Evolutionary conservation across 2,113 vertebrate species (phyloP), one percentile per base, ranked within the genome.

Genomic region (Pontoporia blainvillei): DNA sequence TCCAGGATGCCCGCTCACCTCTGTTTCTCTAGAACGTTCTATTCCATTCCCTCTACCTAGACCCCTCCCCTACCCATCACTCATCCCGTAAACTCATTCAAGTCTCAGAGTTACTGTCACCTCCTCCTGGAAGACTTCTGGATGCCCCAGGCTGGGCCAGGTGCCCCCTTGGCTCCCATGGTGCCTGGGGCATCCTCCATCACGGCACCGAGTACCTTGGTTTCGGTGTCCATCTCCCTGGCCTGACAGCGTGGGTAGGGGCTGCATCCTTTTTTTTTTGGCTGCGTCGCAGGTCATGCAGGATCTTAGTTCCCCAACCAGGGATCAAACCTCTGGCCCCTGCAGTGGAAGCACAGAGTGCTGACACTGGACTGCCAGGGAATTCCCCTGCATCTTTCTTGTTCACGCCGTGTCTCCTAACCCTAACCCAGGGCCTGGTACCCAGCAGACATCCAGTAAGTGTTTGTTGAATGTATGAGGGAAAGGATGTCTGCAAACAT

Each of bases 151-250:
- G 29, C 44, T 79, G 36, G 34, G n/a, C 39, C 25, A 5, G 49
- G 25, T 41, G 52, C 76, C 81, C 54, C 14, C 1, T 5, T 3
- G 6, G 64, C 41, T 27, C 57, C 71, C 27, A 36, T 3, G 5
- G 36, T 0, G 0, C 59, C 52, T 25, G 8, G 11, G 21, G 36
- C 1, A 0, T 46, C 39, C 20, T 82, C 59, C 34, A 9, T 6
- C 23, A 1, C 3, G 1, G n/a, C 20, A 25, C 57, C 15, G 36
- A 49, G 27, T 39, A 8, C 59, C 59, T 52, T 21, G 69, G 52
- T 18, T 21, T 44, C 69, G 5, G 4, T 21, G 69, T 27, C 46
- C 27, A 0, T 4, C 27, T 67, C 36, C 67, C 46, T 44, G 62
- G 61, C n/a, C 88, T 14, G 4, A 8, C 1, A 11, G n/a, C 0